Conservation (phyloP, 2,797 vertebrate genomes). For the Apogon talboti region DNA sequence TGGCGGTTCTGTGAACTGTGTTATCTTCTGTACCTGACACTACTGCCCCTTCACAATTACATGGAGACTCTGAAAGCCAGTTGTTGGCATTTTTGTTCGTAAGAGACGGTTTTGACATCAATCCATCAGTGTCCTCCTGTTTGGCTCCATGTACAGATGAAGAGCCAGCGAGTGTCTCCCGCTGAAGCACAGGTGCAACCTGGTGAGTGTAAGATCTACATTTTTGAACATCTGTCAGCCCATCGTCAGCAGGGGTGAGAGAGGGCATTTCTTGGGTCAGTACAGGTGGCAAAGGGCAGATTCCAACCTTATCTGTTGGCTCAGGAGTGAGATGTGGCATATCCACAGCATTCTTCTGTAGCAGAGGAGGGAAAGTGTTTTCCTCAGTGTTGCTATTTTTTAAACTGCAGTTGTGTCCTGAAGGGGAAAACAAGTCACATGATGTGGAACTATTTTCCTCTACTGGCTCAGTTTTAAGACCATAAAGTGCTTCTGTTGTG, state of each 20-base stretch:
- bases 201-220: conserved; percentile 46
- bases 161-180: conserved; percentile 65
- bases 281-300: conserved; percentile 73
- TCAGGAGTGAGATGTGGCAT: conserved; percentile 86
- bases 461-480: conserved; percentile 62
- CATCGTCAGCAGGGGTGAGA: conserved; percentile 79
- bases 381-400: conserved; percentile 51
- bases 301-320: conserved; percentile 62
- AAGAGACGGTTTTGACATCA: conserved; percentile 38
- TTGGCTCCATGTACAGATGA: conserved; percentile 30
- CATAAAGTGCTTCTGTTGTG: conserved; percentile 66
- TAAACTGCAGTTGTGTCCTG: conserved; percentile 36
- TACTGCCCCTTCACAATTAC: conserved; percentile 43
- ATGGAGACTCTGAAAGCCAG: conserved; percentile 59
- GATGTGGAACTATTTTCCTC: conserved; percentile 54
- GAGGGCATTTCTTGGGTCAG: conserved; percentile 86
- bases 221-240: conserved; percentile 35
- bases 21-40: conserved; percentile 43
- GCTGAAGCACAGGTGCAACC: conserved; percentile 77
- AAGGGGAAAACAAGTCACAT: conserved; percentile 15
- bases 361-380: conserved; percentile 64
- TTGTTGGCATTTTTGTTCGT: conserved; percentile 39
- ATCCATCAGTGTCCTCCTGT: conserved; percentile 30
- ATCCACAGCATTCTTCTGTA: conserved; percentile 69
- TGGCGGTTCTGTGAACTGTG: conserved; percentile 45